Evolutionary conservation across 2,888 invertebrate species (phyloP), one percentile per base, ranked within the genome.

Genomic region (Cacoxenus indagator): DNA sequence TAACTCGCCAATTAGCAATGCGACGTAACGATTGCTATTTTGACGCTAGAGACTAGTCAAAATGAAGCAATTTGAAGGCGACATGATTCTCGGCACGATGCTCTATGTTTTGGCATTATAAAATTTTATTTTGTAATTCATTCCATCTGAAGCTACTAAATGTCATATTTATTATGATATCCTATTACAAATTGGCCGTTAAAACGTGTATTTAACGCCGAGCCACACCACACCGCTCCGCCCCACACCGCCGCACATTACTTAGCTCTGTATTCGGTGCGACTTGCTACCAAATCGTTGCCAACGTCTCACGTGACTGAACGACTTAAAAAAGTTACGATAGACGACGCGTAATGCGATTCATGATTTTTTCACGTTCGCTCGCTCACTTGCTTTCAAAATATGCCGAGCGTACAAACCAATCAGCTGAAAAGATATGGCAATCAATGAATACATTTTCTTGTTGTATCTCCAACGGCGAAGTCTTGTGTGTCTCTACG

Each of bases 281-380:
- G n/a, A n/a, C n/a, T n/a, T n/a, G n/a, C 22, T 54, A 19, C 22
- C 57, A 26, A 26, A 57, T 57, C 27, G 24, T 55, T 26, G n/a
- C 24, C 17, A 64, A 9, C 19, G 43, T 17, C 65, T 77, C 75
- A 76, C 76, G 75, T 77, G 77, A 75, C 65, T 37, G 73, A 76
- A 83, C 84, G 71, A 78, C 84, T 80, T 80, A 83, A 81, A 59
- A 77, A 73, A 74, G 68, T 62, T 64, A 69, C 24, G 57, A n/a
- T n/a, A n/a, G n/a, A n/a, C n/a, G n/a, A n/a, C n/a, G n/a, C n/a
- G n/a, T n/a, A n/a, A n/a, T 66, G 24, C 17, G 19, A 59, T 29
- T 55, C 43, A 61, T 43, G 22, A 14, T 26, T 4, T 24, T 61
- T 61, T 61, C 8, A 17, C n/a, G 22, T 59, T 59, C 24, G 61